Percentiles rank a stretch among this genome's conserved stretches.
Evolutionary conservation across 2,113 vertebrate species (phyloP).

Genomic region (Notarius lentiginosus): DNA sequence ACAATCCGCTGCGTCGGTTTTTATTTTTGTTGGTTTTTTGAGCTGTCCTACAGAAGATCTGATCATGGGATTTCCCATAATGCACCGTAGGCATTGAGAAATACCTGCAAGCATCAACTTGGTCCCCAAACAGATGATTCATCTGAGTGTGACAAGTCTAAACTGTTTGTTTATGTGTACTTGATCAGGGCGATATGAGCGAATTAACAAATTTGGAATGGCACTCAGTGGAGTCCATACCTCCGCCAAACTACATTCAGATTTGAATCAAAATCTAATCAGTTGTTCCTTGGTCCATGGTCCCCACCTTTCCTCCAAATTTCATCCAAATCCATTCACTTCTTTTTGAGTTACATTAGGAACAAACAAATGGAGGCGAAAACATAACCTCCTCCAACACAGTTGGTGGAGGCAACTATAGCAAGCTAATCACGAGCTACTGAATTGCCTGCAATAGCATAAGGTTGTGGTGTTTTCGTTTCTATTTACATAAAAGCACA

Average conservation of each 20-base stretch:
- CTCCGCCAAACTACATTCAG: no score
- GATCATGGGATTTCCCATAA: not conserved
- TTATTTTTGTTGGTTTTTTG: not conserved
- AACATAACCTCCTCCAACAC: no score
- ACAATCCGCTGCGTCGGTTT: not conserved
- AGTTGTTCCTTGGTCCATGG: no score
- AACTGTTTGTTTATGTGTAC: no score
- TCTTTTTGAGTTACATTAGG: no score
- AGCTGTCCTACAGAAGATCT: not conserved
- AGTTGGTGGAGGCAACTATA: no score
- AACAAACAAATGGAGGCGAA: no score
- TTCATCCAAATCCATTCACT: no score
- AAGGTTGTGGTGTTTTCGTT: not conserved
- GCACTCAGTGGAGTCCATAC: no score
- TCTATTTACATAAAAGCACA: not conserved
- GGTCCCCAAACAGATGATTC: not conserved
- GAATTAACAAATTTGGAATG: not conserved
- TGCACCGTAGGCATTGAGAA: not conserved
- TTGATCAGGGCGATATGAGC: not conserved
- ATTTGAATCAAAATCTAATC: no score
- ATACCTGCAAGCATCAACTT: not conserved
- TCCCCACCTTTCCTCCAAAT: no score
- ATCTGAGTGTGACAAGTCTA: not conserved
- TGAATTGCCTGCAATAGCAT: not conserved
- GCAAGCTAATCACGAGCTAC: not conserved